Percentiles rank a stretch among this genome's conserved stretches.
Evolutionary conservation across 1,140 invertebrate genomes (phyloP).

Genomic region (Drosophila auraria): DNA sequence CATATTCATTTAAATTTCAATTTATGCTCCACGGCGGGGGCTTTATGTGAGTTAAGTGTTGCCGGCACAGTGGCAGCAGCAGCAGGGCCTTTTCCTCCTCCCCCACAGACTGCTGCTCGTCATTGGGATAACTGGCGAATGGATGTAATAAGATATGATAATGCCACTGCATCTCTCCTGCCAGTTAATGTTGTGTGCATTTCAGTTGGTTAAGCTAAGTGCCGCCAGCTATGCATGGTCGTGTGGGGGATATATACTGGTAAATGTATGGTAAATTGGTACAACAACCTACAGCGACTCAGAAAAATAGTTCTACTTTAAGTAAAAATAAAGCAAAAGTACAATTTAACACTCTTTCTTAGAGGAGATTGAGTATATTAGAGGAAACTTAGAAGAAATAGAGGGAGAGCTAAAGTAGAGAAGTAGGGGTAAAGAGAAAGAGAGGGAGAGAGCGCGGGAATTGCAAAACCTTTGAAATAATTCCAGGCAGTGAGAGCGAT

Average conservation of each 20-base stretch:
- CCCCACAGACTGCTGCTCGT: slow-evolving; percentile 8
- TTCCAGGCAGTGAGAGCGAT: background rate
- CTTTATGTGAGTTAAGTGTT: slow-evolving; percentile 30
- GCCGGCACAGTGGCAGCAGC: slow-evolving; percentile 16
- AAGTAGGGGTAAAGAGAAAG: too few relatives aligned
- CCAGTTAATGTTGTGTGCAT: slow-evolving; percentile 56
- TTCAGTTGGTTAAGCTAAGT: slow-evolving; percentile 56
- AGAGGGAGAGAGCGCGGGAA: background rate
- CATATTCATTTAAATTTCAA: slow-evolving; percentile 73
- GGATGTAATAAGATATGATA: slow-evolving; percentile 53
- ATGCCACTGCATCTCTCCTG: slow-evolving; percentile 29
- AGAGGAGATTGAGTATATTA: too few relatives aligned
- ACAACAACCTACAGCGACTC: background rate
- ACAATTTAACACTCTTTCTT: too few relatives aligned
- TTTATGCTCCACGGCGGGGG: slow-evolving; percentile 41
- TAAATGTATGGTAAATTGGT: slow-evolving; percentile 10
- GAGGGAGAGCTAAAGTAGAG: background rate
- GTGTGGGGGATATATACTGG: background rate
- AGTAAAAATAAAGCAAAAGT: too few relatives aligned
- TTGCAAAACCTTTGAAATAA: background rate
- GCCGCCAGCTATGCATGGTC: slow-evolving; percentile 20
- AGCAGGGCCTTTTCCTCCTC: background rate
- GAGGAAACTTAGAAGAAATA: background rate
- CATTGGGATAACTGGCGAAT: slow-evolving; percentile 36
- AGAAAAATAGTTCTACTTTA: background rate